These are phyloP conservation scores for Carassius auratus DNA, from an alignment of 2,113 vertebrate species.

Conservation along the genomic window DNA sequence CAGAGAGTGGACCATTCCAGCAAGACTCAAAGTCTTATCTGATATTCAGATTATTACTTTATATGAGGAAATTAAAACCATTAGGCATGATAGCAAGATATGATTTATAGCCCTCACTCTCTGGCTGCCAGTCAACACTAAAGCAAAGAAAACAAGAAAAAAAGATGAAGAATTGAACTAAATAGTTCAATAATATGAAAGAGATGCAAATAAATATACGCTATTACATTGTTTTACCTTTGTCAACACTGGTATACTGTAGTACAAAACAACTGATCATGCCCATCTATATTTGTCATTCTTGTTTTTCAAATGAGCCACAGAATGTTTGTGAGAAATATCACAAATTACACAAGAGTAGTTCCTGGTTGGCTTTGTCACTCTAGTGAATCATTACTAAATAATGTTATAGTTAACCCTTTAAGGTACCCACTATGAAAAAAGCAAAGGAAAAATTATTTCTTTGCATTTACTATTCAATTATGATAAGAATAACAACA, in stretches of 20 bases:
- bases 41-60: constrained; percentile 20
- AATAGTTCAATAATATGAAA: no score
- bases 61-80: background rate
- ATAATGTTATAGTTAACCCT: no score
- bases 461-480: no score
- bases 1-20: background rate
- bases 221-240: no score
- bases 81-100: background rate
- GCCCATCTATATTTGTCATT: background rate
- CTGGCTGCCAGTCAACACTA: background rate
- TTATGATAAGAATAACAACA: no score
- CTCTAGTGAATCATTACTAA: background rate
- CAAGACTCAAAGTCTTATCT: background rate
- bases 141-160: no score
- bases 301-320: background rate
- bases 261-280: background rate
- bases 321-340: background rate
- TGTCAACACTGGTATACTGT: background rate
- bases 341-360: background rate
- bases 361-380: background rate
- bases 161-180: no score
- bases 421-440: no score
- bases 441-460: no score
- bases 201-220: no score
- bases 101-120: background rate